Evolutionary conservation across 2,113 vertebrate genomes (phyloP), one percentile per base, ranked within the genome.

Genomic region (Xenopus laevis): DNA sequence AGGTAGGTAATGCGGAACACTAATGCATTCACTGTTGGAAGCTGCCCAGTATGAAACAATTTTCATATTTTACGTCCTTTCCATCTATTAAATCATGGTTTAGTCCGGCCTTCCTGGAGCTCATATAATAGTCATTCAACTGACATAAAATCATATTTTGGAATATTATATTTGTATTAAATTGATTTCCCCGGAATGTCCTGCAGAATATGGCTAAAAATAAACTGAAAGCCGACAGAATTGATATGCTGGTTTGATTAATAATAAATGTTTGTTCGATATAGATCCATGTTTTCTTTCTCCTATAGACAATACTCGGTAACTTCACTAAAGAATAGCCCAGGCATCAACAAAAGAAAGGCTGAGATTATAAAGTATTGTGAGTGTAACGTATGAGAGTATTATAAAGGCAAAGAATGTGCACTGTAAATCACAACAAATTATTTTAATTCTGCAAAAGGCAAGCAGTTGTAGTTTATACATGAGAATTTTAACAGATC

Each of bases 11-110:
- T 69, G 67, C 30, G 17, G 59, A 77, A 61, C 74, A 70, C 74
- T 77, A 77, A 77, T 77, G 74, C 74, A 75, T 77, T 77, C 74
- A 69, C 74, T 63, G 61, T 77, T 53, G 74, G 74, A 77, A 77
- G 58, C 58, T 63, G 74, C 74, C 57, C 74, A 77, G 66, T 70
- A 58, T 69, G 73, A 77, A 61, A 30, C 67, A 70, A 70, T 77
- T 64, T 30, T 63, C 60, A 52, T 68, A 55, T 62, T 75, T 47
- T 50, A 8, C 23, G 13, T 76, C 58, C 46, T 62, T 76, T 69
- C 61, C 66, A 70, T 69, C 59, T 69, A 76, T 76, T 76, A 76
- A 76, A 76, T 69, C 59, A 68, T 63, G 60, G 59, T 64, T 77
- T 70, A 67, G 67, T 69, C 74, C 63, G 30, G 45, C 47, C 46